Evolutionary conservation across 2,113 vertebrate genomes (phyloP).

Genomic region (Paratilapia polleni): DNA sequence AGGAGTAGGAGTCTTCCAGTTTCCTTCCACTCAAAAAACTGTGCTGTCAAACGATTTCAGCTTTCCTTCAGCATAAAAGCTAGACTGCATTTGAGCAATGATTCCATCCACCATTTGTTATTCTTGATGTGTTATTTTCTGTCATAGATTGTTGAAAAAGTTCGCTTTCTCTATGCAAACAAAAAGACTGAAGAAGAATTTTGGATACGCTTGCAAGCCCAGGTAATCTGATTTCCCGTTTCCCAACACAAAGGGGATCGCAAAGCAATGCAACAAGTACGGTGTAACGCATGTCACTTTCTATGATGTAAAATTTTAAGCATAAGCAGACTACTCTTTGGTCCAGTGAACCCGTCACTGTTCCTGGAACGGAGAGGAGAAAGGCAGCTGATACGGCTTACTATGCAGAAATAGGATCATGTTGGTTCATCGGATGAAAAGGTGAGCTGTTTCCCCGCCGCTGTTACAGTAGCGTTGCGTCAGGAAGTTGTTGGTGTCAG

Average conservation of each 20-base stretch:
- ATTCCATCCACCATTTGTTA: not conserved
- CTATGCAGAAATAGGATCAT: constrained; percentile 75
- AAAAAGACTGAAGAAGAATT: not conserved
- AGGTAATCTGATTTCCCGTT: constrained; percentile 20
- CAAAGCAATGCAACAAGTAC: constrained; percentile 62
- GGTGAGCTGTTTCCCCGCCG: constrained; percentile 67
- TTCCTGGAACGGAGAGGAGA: constrained; percentile 39
- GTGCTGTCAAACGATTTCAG: not conserved
- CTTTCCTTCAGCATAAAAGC: not conserved
- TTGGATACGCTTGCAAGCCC: not conserved
- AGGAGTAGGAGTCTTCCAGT: not conserved
- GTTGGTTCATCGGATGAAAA: constrained; percentile 75
- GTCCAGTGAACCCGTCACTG: constrained; percentile 21
- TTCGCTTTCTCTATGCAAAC: not conserved
- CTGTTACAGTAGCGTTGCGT: constrained; percentile 81
- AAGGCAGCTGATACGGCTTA: constrained; percentile 62
- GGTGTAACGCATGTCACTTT: not conserved
- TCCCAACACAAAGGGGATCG: not conserved
- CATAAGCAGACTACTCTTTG: not conserved
- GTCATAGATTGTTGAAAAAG: constrained; percentile 26
- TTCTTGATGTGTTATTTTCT: constrained; percentile 8
- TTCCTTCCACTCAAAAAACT: not conserved
- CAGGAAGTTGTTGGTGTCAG: constrained; percentile 76
- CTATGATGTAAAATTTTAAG: not conserved
- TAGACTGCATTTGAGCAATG: not conserved